These are phyloP conservation scores for Dermatemys mawii DNA, from an alignment of 2,113 vertebrate genomes.

Conservation along the genomic window DNA sequence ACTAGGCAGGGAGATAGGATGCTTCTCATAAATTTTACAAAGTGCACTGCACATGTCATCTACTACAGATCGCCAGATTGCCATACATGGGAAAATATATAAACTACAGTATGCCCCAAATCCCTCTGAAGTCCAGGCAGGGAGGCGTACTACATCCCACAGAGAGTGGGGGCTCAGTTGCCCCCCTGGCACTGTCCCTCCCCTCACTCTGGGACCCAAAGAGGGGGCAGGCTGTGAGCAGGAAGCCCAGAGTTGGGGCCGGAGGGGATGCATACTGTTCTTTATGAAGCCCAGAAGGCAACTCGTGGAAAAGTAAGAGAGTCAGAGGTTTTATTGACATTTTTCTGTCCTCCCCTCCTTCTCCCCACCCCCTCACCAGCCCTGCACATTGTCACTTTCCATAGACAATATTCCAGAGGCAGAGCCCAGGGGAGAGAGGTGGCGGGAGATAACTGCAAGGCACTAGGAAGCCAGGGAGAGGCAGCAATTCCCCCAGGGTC, in stretches of 20 bases:
- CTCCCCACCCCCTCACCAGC: not conserved
- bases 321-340: not conserved
- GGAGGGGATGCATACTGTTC: not conserved
- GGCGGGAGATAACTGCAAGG: not conserved
- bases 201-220: not conserved
- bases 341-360: not conserved
- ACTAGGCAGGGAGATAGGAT: slow-evolving; percentile 19
- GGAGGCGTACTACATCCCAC: not conserved
- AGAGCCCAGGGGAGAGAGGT: rapidly evolving
- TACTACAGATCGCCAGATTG: not conserved
- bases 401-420: not conserved
- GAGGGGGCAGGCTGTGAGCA: not conserved
- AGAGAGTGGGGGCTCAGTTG: not conserved
- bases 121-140: not conserved
- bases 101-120: not conserved
- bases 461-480: not conserved
- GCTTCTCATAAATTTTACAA: not conserved
- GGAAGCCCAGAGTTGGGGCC: not conserved
- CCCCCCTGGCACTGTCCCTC: not conserved
- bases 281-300: not conserved
- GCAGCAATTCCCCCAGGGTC: not conserved
- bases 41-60: not conserved
- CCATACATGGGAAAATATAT: not conserved
- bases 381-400: not conserved
- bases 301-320: not conserved